phyloP scores from a whole-genome alignment of 2,888 invertebrate species.

The Tupiocoris notatus region DNA sequence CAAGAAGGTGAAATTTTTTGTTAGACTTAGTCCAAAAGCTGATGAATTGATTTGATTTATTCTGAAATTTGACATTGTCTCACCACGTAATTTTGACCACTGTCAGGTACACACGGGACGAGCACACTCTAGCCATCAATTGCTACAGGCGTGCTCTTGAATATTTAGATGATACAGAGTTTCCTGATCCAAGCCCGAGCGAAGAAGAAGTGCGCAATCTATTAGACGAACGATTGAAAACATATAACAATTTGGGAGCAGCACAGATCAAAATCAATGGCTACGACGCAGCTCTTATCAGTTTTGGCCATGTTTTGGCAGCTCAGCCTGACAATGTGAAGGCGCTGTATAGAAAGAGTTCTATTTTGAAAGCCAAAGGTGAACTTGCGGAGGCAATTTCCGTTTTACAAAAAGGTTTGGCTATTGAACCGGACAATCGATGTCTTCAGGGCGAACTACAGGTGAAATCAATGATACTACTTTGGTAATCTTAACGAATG shows the following conservation, averaged over 20 bases:
- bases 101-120: constrained; percentile 69
- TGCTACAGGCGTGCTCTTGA: constrained; percentile 77
- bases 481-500: too few relatives aligned
- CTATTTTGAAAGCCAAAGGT: constrained; percentile 59
- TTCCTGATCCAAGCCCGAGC: constrained; percentile 53
- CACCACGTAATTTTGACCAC: too few relatives aligned
- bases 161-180: constrained; percentile 62
- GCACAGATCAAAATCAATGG: constrained; percentile 86
- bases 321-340: constrained; percentile 87
- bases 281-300: constrained; percentile 78
- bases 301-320: constrained; percentile 76
- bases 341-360: constrained; percentile 83
- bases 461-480: neutral
- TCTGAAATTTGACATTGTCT: too few relatives aligned
- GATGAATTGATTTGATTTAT: too few relatives aligned
- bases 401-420: constrained; percentile 63
- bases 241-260: constrained; percentile 89
- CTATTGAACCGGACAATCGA: constrained; percentile 65
- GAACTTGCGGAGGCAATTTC: constrained; percentile 69
- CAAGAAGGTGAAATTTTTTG: too few relatives aligned
- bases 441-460: constrained; percentile 61
- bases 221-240: constrained; percentile 76
- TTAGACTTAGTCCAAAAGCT: too few relatives aligned
- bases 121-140: constrained; percentile 77
- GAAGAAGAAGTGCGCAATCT: constrained; percentile 65